A percentile compares a stretch with the other conserved stretches of the same genome.
These are phyloP conservation scores for Etheostoma spectabile DNA, from an alignment of 2,113 vertebrate genomes.

Conservation along the genomic window DNA sequence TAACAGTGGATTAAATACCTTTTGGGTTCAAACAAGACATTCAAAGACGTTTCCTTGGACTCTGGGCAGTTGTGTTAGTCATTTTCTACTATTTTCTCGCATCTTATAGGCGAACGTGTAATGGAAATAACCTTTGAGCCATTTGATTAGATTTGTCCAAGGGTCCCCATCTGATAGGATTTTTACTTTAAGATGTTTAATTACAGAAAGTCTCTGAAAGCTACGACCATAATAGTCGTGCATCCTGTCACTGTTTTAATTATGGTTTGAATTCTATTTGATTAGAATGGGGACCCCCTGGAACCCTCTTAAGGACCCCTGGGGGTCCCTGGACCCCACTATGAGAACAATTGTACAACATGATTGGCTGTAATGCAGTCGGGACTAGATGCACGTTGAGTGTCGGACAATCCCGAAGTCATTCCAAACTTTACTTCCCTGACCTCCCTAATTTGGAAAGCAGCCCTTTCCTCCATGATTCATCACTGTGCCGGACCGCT, in stretches of 20 bases:
- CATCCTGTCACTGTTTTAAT: too few relatives aligned
- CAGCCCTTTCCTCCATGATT: conserved; percentile 39
- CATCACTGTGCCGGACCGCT: conserved; percentile 36
- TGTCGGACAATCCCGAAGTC: conserved; percentile 5
- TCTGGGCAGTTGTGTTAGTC: rapidly evolving
- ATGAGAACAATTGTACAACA: too few relatives aligned
- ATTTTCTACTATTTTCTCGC: background rate
- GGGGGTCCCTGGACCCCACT: too few relatives aligned
- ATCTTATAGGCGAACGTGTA: background rate
- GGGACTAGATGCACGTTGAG: background rate
- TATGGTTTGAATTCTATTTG: too few relatives aligned
- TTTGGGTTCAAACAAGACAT: background rate
- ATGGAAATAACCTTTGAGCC: background rate
- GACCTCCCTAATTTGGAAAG: conserved; percentile 13
- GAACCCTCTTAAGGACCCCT: too few relatives aligned
- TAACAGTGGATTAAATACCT: background rate
- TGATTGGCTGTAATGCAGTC: background rate
- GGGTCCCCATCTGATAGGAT: too few relatives aligned
- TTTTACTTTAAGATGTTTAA: too few relatives aligned
- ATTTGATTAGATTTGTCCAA: too few relatives aligned
- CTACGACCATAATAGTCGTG: too few relatives aligned
- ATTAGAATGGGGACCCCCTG: too few relatives aligned
- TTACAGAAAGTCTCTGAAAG: too few relatives aligned
- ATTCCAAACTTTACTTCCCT: conserved; percentile 13
- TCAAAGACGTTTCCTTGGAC: too few relatives aligned